Percentiles rank a stretch among this genome's conserved stretches.
Evolutionary conservation across 1,140 invertebrate species (phyloP).

Genomic region (Aphis gossypii): DNA sequence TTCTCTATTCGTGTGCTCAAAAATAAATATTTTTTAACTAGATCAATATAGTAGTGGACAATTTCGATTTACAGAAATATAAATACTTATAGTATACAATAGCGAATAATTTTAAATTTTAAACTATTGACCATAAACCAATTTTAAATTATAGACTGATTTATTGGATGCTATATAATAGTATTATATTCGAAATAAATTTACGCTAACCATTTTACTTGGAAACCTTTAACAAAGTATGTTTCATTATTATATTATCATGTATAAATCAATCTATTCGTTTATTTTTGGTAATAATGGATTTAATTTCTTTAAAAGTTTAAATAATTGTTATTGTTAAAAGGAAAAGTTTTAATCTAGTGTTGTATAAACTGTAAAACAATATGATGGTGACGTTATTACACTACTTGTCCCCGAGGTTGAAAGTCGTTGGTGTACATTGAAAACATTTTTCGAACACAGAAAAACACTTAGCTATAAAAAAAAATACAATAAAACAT

Average conservation of each 20-base stretch:
- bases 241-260: background rate
- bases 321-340: background rate
- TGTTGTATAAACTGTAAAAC: background rate
- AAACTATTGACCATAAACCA: background rate
- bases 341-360: background rate
- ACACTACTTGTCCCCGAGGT: background rate
- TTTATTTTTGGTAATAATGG: background rate
- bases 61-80: background rate
- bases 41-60: background rate
- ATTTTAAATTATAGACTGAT: no score
- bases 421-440: background rate
- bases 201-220: background rate
- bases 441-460: constrained; percentile 5
- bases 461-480: background rate
- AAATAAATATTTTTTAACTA: background rate
- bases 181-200: background rate
- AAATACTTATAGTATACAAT: background rate
- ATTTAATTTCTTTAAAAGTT: background rate
- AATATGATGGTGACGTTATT: background rate
- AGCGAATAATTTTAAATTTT: background rate
- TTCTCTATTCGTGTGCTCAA: background rate
- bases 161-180: background rate
- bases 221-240: background rate
- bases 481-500: background rate
- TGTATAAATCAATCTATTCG: background rate